These are phyloP conservation scores for Montipora cactus DNA, from an alignment of 64 coral and sea anemone genomes.

Conservation along the genomic window DNA sequence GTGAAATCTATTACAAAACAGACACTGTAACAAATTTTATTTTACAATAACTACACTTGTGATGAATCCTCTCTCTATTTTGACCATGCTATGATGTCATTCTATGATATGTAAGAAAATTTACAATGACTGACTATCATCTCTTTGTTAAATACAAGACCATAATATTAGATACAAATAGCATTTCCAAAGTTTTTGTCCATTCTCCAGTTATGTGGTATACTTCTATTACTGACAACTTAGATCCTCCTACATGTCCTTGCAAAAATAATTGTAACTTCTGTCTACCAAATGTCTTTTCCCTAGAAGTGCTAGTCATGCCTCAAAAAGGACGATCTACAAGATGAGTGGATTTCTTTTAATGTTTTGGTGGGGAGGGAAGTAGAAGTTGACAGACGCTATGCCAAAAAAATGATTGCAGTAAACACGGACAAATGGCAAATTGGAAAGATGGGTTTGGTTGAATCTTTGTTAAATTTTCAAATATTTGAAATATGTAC, in stretches of 20 bases:
- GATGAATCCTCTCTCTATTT: neutral
- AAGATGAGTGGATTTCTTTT: too few species aligned
- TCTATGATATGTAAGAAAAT: neutral
- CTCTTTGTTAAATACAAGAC: neutral
- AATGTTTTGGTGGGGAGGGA: too few species aligned
- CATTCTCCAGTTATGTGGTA: neutral
- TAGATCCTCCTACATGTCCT: neutral
- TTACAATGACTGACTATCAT: neutral
- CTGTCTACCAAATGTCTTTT: too few species aligned
- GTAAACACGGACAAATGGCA: too few species aligned
- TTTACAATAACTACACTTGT: neutral
- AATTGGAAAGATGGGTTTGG: too few species aligned
- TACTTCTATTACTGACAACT: neutral
- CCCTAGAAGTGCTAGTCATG: too few species aligned
- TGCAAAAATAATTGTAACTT: neutral
- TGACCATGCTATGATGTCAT: neutral
- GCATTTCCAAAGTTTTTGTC: neutral
- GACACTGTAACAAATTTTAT: neutral
- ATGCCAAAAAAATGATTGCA: too few species aligned
- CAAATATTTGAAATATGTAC: too few species aligned
- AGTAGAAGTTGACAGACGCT: too few species aligned
- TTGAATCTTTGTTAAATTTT: too few species aligned
- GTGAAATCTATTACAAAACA: neutral
- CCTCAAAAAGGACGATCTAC: too few species aligned
- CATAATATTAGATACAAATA: neutral